phyloP scores from a whole-genome alignment of 92 coral and sea anemone species.

The Siderastrea siderea region DNA sequence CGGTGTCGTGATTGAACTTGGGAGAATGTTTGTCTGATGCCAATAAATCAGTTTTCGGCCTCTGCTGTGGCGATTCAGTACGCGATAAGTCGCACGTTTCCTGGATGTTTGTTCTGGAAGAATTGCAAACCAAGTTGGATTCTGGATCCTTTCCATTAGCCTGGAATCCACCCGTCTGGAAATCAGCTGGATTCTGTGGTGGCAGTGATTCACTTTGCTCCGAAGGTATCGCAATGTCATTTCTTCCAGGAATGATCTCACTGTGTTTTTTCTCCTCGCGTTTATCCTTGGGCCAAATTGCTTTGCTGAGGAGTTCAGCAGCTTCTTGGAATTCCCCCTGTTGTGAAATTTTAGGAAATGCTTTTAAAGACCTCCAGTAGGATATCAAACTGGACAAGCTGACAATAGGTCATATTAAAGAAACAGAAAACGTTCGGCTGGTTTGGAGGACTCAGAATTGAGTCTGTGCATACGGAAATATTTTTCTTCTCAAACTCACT shows the following conservation, averaged over 20 bases:
- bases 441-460: no score
- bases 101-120: neutral
- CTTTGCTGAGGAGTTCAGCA: neutral
- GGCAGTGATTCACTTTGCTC: no score
- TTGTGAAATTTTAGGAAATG: neutral
- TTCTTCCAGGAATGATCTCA: neutral
- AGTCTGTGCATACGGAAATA: no score
- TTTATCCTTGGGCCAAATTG: neutral
- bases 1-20: neutral
- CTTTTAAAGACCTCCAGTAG: no score
- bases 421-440: no score
- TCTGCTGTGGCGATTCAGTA: neutral
- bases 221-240: no score
- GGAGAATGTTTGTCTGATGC: neutral
- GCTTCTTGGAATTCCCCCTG: slow-evolving; percentile 45
- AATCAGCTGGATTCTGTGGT: neutral
- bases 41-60: neutral
- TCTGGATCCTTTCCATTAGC: neutral
- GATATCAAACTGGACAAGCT: no score
- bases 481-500: no score
- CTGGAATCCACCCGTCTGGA: neutral
- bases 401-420: no score
- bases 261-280: neutral
- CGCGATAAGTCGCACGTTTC: neutral
- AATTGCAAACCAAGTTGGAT: neutral